phyloP scores from a whole-genome alignment of 2,113 vertebrate genomes.

The Psilopogon haemacephalus region DNA sequence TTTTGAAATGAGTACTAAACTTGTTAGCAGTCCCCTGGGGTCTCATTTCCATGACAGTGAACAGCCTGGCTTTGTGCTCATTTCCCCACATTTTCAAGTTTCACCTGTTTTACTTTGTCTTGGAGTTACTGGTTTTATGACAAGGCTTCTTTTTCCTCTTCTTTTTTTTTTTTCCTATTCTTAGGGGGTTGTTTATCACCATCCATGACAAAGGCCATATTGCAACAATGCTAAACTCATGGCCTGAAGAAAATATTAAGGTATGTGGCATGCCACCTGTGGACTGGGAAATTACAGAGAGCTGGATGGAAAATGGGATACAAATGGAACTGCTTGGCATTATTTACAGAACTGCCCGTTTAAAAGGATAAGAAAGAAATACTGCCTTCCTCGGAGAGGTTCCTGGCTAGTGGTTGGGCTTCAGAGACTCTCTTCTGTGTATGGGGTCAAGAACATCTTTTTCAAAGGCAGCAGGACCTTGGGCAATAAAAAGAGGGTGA shows the following conservation, averaged over 20 bases:
- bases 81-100: not conserved
- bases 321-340: not conserved
- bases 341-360: not conserved
- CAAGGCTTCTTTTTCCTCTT: not conserved
- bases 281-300: not conserved
- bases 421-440: not conserved
- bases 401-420: not conserved
- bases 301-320: not conserved
- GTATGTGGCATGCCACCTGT: slow-evolving; percentile 66
- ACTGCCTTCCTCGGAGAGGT: not conserved
- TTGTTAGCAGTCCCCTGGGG: not conserved
- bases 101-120: not conserved
- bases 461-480: not conserved
- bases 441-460: not conserved
- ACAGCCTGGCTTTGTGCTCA: not conserved
- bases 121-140: not conserved
- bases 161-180: not conserved
- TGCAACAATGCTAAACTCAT: slow-evolving; percentile 93
- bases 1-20: not conserved
- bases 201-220: slow-evolving; percentile 96
- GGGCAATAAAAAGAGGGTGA: not conserved
- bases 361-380: not conserved
- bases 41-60: not conserved
- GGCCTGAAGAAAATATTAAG: slow-evolving; percentile 96
- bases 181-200: slow-evolving; percentile 92